phyloP scores from a whole-genome alignment of 1,140 invertebrate genomes.

The Drosophila arawakana region DNA sequence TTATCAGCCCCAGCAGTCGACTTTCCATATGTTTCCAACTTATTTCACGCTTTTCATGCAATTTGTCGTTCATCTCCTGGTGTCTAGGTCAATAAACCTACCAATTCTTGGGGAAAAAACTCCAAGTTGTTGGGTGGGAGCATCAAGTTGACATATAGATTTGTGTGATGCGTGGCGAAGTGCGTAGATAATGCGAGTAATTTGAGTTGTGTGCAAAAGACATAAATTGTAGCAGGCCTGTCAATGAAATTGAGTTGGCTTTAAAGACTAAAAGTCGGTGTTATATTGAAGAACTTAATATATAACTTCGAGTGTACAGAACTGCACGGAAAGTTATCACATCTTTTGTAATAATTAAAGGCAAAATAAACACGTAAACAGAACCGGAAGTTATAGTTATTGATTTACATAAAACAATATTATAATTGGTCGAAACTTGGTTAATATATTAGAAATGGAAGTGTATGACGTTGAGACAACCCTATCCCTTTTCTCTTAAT shows the following conservation, averaged over 20 bases:
- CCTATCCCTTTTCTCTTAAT: no score
- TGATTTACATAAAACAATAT: no score
- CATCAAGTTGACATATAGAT: constrained; percentile 66
- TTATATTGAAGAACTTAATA: background rate
- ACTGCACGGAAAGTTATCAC: no score
- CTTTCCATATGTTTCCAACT: constrained; percentile 70
- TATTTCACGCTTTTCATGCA: constrained; percentile 76
- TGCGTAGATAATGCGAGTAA: constrained; percentile 75
- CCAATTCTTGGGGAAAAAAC: constrained; percentile 14
- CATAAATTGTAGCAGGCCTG: constrained; percentile 42
- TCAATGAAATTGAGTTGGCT: constrained; percentile 19
- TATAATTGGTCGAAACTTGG: no score
- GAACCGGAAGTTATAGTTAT: no score
- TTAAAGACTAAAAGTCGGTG: background rate
- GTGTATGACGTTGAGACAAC: no score
- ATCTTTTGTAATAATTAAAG: no score
- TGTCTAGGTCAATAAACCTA: constrained; percentile 71
- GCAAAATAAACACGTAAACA: no score
- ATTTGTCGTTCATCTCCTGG: constrained; percentile 46
- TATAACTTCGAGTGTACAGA: no score
- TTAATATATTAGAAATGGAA: no score
- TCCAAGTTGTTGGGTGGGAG: constrained; percentile 10
- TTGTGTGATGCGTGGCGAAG: constrained; percentile 57
- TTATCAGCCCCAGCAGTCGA: constrained; percentile 35
- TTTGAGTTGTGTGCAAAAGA: constrained; percentile 54